These are phyloP conservation scores for Sminthurides aquaticus DNA, from an alignment of 2,888 invertebrate genomes.

Conservation along the genomic window DNA sequence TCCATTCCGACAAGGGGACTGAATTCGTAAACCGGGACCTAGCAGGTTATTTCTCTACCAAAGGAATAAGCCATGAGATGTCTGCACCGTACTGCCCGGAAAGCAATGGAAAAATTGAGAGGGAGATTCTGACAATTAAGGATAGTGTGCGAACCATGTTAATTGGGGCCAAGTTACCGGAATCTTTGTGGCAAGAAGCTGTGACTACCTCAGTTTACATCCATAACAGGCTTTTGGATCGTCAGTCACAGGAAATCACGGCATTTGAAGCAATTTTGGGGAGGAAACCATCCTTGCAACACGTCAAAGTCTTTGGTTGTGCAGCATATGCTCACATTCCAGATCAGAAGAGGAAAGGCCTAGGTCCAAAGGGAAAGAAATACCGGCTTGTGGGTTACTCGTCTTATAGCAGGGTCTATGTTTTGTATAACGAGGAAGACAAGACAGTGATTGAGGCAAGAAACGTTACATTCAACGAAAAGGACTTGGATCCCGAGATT, in stretches of 20 bases:
- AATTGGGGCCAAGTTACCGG: constrained; percentile 37
- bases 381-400: constrained; percentile 11
- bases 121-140: constrained; percentile 44
- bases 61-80: constrained; percentile 44
- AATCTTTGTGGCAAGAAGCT: constrained; percentile 46
- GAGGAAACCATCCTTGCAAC: constrained; percentile 35
- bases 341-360: background rate
- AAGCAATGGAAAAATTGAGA: constrained; percentile 45
- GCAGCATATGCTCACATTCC: constrained; percentile 29
- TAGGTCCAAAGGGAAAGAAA: constrained; percentile 9
- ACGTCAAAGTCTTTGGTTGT: constrained; percentile 39
- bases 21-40: constrained; percentile 34
- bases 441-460: background rate
- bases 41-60: constrained; percentile 33
- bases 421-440: background rate
- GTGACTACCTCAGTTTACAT: constrained; percentile 45
- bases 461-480: constrained; percentile 19
- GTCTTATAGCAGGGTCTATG: background rate
- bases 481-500: background rate
- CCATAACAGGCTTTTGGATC: constrained; percentile 37
- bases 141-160: constrained; percentile 44
- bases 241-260: constrained; percentile 27
- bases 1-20: constrained; percentile 21
- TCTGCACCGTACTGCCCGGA: constrained; percentile 45
- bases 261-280: constrained; percentile 41